Conservation (phyloP, 2,888 invertebrate genomes). For the Tipula vernalis region DNA sequence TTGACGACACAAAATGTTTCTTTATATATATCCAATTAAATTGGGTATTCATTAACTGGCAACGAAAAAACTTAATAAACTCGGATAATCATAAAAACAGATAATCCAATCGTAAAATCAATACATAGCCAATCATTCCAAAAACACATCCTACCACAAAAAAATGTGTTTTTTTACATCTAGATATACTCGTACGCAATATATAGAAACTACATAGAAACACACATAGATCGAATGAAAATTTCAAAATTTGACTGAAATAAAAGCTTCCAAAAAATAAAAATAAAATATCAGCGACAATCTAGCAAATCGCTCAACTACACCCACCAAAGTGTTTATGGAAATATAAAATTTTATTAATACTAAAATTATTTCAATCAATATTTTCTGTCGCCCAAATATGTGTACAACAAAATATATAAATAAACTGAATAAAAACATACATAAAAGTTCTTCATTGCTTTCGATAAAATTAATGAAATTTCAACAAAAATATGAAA, state of each 20-base stretch:
- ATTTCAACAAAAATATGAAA: background rate
- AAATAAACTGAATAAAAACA: background rate
- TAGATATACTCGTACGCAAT: background rate
- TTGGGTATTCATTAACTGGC: background rate
- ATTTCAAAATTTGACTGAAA: background rate
- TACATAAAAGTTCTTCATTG: background rate
- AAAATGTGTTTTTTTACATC: background rate
- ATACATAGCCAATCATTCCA: background rate
- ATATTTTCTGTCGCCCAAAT: background rate
- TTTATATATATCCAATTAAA: background rate
- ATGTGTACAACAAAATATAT: background rate
- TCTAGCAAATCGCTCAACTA: background rate
- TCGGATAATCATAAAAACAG: background rate
- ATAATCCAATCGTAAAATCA: background rate
- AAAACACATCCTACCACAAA: background rate
- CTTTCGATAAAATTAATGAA: background rate
- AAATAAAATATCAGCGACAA: background rate
- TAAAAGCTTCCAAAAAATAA: background rate
- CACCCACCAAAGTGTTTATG: conserved; percentile 4
- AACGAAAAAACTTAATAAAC: background rate
- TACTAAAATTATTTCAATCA: background rate
- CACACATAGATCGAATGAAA: background rate
- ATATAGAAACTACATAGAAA: background rate
- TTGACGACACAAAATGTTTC: background rate
- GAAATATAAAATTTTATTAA: background rate